Base-by-base conservation (phyloP, 2,797 vertebrate species). In the Fratercula arctica region DNA sequence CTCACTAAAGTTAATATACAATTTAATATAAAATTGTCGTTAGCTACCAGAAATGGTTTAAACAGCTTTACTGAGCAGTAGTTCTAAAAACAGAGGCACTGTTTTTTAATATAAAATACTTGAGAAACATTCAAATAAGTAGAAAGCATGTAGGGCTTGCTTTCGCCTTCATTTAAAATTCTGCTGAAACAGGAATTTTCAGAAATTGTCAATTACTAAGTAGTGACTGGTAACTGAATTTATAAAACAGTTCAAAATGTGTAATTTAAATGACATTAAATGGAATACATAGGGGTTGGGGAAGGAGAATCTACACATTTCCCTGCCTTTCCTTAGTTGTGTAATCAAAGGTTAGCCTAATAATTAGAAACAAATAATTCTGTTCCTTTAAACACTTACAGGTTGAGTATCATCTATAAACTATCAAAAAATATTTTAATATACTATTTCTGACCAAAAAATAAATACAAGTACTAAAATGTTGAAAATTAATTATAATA, bases 51-150 rank as follows among this genome's bases (percentile, higher is more conserved):
- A 99, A 98, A 98, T 98, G 98, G 97, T 98, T 98, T 98, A 98
- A 98, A 98, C 98, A 98, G 98, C 98, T 98, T 98, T 98, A 98
- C 98, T 98, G 98, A 98, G 98, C 98, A 98, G 98, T 98, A 98
- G 98, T 98, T 98, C 97, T 98, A 99, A 98, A 98, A 98, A 99
- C 98, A 99, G 98, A 98, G 99, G 98, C 99, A 99, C 98, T 98
- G 98, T 98, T 98, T 98, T 98, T 98, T 96, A 98, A 98, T 98
- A 98, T 99, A 98, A 98, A 98, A 98, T 98, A 98, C 98, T 98
- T 98, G 98, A 98, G 98, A 98, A 98, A 98, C 98, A 98, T 98
- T 99, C 98, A 99, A 98, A 98, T 98, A 98, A 98, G 98, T 98
- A 98, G 98, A 98, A 98, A 98, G 98, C 98, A 97, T 91, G 88